Percentiles rank a stretch among this genome's conserved stretches.
Evolutionary conservation across 2,888 invertebrate species (phyloP).

Genomic region (Acrocera orbiculus): DNA sequence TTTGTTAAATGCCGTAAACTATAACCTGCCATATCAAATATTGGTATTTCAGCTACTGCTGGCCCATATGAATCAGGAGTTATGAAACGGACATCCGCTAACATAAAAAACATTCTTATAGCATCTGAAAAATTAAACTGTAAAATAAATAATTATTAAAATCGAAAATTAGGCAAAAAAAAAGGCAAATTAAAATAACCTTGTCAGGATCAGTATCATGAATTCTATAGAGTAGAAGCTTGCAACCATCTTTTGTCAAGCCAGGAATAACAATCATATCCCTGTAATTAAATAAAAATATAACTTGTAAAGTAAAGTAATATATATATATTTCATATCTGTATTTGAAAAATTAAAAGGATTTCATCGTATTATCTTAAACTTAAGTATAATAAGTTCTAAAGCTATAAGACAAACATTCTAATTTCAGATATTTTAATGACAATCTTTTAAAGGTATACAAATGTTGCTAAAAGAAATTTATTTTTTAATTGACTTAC

Average conservation of each 20-base stretch:
- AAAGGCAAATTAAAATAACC: constrained; percentile 15
- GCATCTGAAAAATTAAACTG: constrained; percentile 46
- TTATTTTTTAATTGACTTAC: constrained; percentile 5
- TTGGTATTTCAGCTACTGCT: constrained; percentile 49
- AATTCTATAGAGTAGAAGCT: constrained; percentile 46
- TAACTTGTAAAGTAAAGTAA: not conserved
- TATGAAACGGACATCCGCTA: constrained; percentile 47
- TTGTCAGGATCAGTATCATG: constrained; percentile 42
- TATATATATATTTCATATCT: too few relatives aligned
- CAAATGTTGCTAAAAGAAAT: not conserved
- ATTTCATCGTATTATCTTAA: too few relatives aligned
- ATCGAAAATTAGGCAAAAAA: not conserved
- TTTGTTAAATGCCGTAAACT: constrained; percentile 44
- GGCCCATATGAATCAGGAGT: constrained; percentile 39
- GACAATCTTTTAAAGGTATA: constrained; percentile 1
- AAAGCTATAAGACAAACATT: too few relatives aligned
- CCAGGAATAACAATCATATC: constrained; percentile 50
- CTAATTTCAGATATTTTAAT: too few relatives aligned
- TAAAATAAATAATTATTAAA: not conserved
- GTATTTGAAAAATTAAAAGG: too few relatives aligned
- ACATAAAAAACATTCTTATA: constrained; percentile 53
- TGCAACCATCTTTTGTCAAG: constrained; percentile 46
- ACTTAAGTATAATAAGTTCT: too few relatives aligned
- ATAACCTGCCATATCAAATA: constrained; percentile 50
- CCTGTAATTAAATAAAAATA: constrained; percentile 31